phyloP scores from a whole-genome alignment of 2,888 invertebrate species.

The Dinocampus coccinellae region DNA sequence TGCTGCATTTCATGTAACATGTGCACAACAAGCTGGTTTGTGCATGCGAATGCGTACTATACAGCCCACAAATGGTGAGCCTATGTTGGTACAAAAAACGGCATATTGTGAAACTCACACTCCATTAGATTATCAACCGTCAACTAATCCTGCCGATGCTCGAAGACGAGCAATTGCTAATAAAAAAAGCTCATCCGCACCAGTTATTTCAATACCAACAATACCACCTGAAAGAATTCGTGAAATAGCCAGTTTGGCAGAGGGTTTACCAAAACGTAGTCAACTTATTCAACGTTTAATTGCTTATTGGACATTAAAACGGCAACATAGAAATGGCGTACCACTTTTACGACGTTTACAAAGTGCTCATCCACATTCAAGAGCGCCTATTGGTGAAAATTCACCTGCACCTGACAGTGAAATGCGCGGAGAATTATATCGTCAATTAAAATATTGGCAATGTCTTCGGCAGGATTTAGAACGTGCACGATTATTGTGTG shows the following conservation, averaged over 20 bases:
- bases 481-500: constrained; percentile 89
- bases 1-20: constrained; percentile 98
- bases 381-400: constrained; percentile 59
- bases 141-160: constrained; percentile 65
- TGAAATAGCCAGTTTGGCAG: constrained; percentile 80
- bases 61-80: constrained; percentile 76
- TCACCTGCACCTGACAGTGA: constrained; percentile 63
- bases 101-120: constrained; percentile 97
- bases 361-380: constrained; percentile 70
- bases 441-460: constrained; percentile 94
- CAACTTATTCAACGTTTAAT: constrained; percentile 90
- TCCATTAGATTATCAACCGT: constrained; percentile 73
- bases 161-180: constrained; percentile 70
- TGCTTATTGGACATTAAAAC: constrained; percentile 97
- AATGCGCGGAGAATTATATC: constrained; percentile 78
- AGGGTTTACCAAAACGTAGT: constrained; percentile 78
- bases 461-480: constrained; percentile 94
- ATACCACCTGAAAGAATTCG: constrained; percentile 90
- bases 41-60: constrained; percentile 98
- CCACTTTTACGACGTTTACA: constrained; percentile 90
- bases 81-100: constrained; percentile 92
- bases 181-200: constrained; percentile 90
- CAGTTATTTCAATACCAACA: constrained; percentile 93
- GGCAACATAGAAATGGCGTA: constrained; percentile 95
- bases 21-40: constrained; percentile 95